Evolutionary conservation across 2,888 invertebrate genomes (phyloP).

Genomic region (Cataglyphis albicans): DNA sequence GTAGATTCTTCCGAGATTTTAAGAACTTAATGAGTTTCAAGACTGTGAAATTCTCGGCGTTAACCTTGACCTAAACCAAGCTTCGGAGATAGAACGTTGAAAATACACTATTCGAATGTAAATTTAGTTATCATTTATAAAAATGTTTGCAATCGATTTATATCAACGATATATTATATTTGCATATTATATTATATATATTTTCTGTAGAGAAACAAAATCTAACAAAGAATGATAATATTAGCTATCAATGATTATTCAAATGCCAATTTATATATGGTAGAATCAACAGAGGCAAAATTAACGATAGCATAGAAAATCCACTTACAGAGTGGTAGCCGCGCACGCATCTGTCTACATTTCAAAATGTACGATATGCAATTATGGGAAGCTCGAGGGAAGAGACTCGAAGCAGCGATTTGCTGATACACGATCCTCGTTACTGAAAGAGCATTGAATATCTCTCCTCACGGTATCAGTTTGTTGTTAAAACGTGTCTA

Average conservation of each 20-base stretch:
- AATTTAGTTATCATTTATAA: background rate
- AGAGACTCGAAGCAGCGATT: conserved; percentile 48
- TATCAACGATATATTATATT: conserved; percentile 8
- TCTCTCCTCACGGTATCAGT: conserved; percentile 71
- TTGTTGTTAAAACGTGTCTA: conserved; percentile 75
- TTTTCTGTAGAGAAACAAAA: background rate
- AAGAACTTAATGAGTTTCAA: conserved; percentile 54
- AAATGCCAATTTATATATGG: conserved; percentile 19
- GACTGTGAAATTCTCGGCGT: conserved; percentile 1
- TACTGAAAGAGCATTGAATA: conserved; percentile 52
- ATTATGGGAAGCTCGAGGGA: conserved; percentile 57
- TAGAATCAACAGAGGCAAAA: conserved; percentile 17
- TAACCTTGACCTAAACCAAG: conserved; percentile 52
- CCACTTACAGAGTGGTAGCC: background rate
- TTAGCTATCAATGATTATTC: conserved; percentile 5
- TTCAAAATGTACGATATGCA: conserved; percentile 60
- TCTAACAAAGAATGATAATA: background rate
- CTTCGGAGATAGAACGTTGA: background rate
- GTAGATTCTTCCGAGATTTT: conserved; percentile 57
- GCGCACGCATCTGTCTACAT: conserved; percentile 35
- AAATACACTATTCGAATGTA: background rate
- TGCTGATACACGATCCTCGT: conserved; percentile 55
- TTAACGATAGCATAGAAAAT: conserved; percentile 25
- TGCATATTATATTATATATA: background rate
- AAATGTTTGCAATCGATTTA: background rate